phyloP scores from a whole-genome alignment of 2,797 vertebrate genomes.

The Danio albolineatus region DNA sequence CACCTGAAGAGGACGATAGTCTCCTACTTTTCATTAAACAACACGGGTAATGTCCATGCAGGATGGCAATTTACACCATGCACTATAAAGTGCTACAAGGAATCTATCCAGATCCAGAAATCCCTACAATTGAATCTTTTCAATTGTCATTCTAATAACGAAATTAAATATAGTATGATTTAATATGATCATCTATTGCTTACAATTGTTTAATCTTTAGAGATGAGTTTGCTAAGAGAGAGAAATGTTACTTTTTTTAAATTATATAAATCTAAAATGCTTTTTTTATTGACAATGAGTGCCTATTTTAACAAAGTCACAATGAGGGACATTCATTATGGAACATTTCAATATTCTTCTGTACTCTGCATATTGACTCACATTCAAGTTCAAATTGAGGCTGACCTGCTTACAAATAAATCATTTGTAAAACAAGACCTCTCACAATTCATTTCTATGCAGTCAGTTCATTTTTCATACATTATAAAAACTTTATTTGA shows the following conservation, averaged over 20 bases:
- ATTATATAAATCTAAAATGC: no score
- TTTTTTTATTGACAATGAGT: background rate
- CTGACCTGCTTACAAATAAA: conserved; percentile 25
- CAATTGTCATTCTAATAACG: background rate
- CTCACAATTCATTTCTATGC: background rate
- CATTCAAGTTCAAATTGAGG: background rate
- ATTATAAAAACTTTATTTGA: no score
- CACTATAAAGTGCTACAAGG: background rate
- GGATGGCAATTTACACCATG: background rate
- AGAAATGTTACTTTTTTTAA: background rate
- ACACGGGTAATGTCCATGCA: background rate
- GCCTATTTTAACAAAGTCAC: background rate
- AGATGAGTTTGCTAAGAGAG: background rate
- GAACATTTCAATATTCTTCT: background rate
- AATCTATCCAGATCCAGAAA: background rate
- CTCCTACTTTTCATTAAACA: background rate
- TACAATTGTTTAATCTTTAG: background rate
- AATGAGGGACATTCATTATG: background rate
- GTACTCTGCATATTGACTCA: background rate
- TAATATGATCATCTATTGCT: background rate
- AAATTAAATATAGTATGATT: background rate
- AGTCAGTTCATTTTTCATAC: background rate
- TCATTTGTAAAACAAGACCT: background rate
- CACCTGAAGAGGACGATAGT: conserved; percentile 1
- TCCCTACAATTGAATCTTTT: background rate